Evolutionary conservation across 1,140 invertebrate species (phyloP), one percentile per base, ranked within the genome.

Genomic region (Leptonema lineaticorne): DNA sequence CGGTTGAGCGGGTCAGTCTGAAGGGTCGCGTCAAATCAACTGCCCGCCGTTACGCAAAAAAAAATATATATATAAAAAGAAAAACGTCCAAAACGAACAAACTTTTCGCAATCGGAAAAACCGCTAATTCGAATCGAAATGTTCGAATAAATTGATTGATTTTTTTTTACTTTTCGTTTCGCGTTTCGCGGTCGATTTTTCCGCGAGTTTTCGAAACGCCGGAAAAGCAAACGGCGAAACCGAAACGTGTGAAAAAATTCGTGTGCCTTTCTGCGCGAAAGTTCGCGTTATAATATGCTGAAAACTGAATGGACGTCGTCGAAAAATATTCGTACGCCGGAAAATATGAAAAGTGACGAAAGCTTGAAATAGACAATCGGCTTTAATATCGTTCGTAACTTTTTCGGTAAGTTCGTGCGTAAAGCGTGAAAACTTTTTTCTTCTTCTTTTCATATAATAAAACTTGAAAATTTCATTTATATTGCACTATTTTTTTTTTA

Each of bases 21-120:
- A 64, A 50, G 62, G 62, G 62, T 64, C 62, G 62, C 62, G 62
- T 7, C 62, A 50, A 16, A 24, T 18, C 45, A 50, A 50, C 29
- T 50, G 45, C 45, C 24, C 62, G 62, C 46, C 18, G 45, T 2
- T 16, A 14, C 14, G n/a, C n/a, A n/a, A n/a, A n/a, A n/a, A n/a
- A n/a, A n/a, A n/a, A n/a, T n/a, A n/a, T n/a, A n/a, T n/a, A n/a
- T n/a, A n/a, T n/a, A n/a, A n/a, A n/a, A n/a, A n/a, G n/a, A n/a
- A n/a, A n/a, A n/a, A 41, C 37, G 16, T 2, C 2, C 37, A 41
- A 33, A 33, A 41, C 37, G 1, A 41, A 41, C 37, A 41, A 11
- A 9, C 2, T 9, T 6, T 4, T 11, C 11, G 1, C 37, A 41
- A 41, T 41, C 9, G 9, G 11, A 2, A 16, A 4, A 3, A 41